Conservation (phyloP, 1,140 invertebrate species). For the Drosophila nannoptera region DNA sequence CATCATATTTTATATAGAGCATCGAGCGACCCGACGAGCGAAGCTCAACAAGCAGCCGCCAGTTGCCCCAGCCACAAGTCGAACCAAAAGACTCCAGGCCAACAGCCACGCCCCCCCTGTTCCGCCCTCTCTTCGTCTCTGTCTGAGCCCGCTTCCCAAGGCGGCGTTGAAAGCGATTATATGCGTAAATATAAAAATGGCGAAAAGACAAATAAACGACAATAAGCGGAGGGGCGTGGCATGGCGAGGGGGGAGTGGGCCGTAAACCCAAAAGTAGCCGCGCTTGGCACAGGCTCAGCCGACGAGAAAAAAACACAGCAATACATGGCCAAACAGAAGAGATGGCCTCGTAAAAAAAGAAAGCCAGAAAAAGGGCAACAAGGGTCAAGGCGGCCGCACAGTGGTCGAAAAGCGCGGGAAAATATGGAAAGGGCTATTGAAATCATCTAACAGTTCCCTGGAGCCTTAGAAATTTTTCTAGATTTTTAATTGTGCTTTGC, state of each 20-base stretch:
- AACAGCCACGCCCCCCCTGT: too few relatives aligned
- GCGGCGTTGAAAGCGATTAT: constrained; percentile 76
- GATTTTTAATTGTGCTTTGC: neutral
- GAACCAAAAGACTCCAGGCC: neutral
- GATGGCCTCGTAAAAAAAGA: constrained; percentile 67
- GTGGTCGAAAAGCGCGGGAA: constrained; percentile 19
- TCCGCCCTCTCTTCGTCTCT: too few relatives aligned
- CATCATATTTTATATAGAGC: constrained; percentile 76
- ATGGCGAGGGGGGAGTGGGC: too few relatives aligned
- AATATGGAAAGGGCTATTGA: too few relatives aligned
- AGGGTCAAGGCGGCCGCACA: constrained; percentile 45
- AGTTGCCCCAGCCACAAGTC: constrained; percentile 6
- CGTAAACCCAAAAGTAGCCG: constrained; percentile 40
- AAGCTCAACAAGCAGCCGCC: constrained; percentile 43
- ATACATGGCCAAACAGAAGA: constrained; percentile 59
- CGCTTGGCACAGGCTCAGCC: neutral
- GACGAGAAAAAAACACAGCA: constrained; percentile 28
- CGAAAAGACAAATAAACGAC: constrained; percentile 77
- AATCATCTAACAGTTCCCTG: too few relatives aligned
- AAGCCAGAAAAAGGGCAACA: constrained; percentile 45
- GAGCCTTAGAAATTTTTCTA: too few relatives aligned
- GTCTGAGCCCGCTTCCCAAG: constrained; percentile 36
- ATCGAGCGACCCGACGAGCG: constrained; percentile 13
- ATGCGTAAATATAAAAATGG: constrained; percentile 78
- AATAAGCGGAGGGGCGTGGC: constrained; percentile 60